Conservation (phyloP, 1,140 invertebrate genomes). For the Ephestia elutella region DNA sequence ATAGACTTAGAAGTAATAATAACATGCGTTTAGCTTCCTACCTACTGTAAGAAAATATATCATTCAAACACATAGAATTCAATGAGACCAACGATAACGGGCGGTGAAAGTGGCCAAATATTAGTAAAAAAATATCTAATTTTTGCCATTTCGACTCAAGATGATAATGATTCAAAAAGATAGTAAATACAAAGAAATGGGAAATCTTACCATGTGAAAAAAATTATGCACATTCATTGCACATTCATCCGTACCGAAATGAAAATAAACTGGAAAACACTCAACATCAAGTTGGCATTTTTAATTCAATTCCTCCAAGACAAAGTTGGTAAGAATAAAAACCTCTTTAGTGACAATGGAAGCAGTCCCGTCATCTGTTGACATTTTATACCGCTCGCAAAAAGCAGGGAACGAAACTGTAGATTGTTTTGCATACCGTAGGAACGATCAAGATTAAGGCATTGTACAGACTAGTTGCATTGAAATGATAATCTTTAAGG, state of each 20-base stretch:
- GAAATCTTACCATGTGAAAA: neutral
- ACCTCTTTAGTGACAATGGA: constrained; percentile 11
- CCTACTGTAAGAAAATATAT: too few species aligned
- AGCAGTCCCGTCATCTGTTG: constrained; percentile 9
- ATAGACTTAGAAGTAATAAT: too few species aligned
- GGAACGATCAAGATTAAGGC: neutral
- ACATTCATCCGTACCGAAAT: too few species aligned
- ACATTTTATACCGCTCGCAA: constrained; percentile 11
- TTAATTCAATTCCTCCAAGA: neutral
- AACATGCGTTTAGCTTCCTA: too few species aligned
- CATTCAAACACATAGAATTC: too few species aligned
- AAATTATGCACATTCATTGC: too few species aligned
- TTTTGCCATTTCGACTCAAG: too few species aligned
- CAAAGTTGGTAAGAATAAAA: constrained; percentile 13
- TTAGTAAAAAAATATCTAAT: too few species aligned
- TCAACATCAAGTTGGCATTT: neutral
- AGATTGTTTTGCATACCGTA: constrained; percentile 10
- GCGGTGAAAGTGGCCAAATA: too few species aligned
- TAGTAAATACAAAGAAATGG: too few species aligned
- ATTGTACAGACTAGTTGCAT: neutral
- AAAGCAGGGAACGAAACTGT: constrained; percentile 14
- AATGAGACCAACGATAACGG: too few species aligned
- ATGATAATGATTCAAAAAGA: too few species aligned
- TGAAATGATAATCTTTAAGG: neutral
- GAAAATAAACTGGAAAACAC: neutral